These are phyloP conservation scores for Myrmophylax atrothorax DNA, from an alignment of 2,113 vertebrate genomes.

Conservation along the genomic window DNA sequence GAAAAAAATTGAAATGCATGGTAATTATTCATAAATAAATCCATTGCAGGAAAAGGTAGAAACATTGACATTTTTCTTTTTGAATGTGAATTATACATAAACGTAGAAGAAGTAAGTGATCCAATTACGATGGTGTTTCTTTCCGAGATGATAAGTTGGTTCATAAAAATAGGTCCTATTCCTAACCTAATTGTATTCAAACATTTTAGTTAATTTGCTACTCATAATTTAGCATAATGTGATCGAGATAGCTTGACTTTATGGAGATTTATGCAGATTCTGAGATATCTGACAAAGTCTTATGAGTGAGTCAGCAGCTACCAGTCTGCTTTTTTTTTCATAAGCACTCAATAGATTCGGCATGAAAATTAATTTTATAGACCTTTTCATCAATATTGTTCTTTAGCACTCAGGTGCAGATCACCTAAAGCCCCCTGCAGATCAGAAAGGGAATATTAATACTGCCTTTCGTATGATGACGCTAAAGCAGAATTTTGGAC, in stretches of 20 bases:
- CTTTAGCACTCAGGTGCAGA: constrained; percentile 6
- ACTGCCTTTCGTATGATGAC: neutral
- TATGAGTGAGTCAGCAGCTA: constrained; percentile 61
- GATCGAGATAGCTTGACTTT: constrained; percentile 75
- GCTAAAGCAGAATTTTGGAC: neutral
- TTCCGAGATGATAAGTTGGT: constrained; percentile 67
- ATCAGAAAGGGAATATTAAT: constrained; percentile 15
- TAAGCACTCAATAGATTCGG: constrained; percentile 39
- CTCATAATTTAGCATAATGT: constrained; percentile 82
- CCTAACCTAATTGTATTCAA: constrained; percentile 81
- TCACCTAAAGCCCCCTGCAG: constrained; percentile 1
- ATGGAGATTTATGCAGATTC: constrained; percentile 81
- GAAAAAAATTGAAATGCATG: constrained; percentile 37
- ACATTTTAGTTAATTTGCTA: constrained; percentile 83
- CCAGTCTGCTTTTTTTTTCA: constrained; percentile 24
- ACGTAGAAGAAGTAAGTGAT: constrained; percentile 57
- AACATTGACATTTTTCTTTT: constrained; percentile 48
- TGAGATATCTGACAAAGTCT: constrained; percentile 60
- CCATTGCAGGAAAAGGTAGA: constrained; percentile 46
- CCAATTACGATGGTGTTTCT: constrained; percentile 52
- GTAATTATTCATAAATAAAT: constrained; percentile 70
- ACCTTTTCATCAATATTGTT: neutral
- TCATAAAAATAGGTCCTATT: constrained; percentile 74
- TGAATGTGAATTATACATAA: constrained; percentile 63
- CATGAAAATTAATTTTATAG: constrained; percentile 40